These are phyloP conservation scores for Hemithea aestivaria DNA, from an alignment of 2,888 invertebrate species.

Conservation along the genomic window DNA sequence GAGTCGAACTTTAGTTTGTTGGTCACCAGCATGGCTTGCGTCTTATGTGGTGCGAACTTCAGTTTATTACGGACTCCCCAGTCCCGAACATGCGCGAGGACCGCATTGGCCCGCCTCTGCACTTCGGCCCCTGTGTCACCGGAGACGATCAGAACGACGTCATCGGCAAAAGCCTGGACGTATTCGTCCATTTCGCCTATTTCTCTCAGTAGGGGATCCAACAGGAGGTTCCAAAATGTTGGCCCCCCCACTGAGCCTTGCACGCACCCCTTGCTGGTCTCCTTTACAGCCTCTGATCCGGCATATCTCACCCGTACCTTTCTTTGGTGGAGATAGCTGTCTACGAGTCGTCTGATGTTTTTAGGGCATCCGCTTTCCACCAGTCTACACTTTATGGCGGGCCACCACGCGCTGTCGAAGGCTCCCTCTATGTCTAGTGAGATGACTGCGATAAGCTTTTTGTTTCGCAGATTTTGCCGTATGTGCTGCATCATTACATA, in stretches of 20 bases:
- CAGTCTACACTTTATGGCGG: not conserved
- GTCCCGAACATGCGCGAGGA: slow-evolving; percentile 6
- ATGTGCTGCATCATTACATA: not conserved
- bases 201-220: slow-evolving; percentile 12
- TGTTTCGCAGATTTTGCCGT: not conserved
- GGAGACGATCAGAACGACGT: not conserved
- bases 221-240: slow-evolving; percentile 14
- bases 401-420: not conserved
- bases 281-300: not conserved
- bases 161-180: not conserved
- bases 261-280: slow-evolving; percentile 11
- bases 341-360: not conserved
- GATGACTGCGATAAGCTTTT: not conserved
- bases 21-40: not conserved
- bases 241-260: slow-evolving; percentile 19
- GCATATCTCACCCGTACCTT: not conserved
- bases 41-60: slow-evolving; percentile 3
- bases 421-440: not conserved
- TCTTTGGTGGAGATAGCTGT: not conserved
- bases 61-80: slow-evolving; percentile 9
- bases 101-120: slow-evolving; percentile 8
- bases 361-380: not conserved
- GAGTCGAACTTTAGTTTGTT: not conserved
- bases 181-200: not conserved
- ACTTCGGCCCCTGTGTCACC: slow-evolving; percentile 10